Percentiles rank a stretch among this genome's conserved stretches.
These are phyloP conservation scores for Gonatopus flavifemur DNA, from an alignment of 1,140 invertebrate species.

Conservation along the genomic window DNA sequence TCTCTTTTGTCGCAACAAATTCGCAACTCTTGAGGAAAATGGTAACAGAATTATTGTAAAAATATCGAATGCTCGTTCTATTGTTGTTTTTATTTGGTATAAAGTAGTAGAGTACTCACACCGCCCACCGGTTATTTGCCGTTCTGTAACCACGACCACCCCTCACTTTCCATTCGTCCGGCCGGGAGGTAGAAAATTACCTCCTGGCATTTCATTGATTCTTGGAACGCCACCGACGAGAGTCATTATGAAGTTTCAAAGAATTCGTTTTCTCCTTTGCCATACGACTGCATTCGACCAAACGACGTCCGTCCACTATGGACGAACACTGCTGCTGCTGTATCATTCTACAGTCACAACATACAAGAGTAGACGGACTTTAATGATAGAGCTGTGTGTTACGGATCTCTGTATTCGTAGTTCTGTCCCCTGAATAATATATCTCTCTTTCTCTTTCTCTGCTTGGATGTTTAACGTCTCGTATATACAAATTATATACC, in stretches of 20 bases:
- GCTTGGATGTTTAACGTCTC: too few relatives aligned
- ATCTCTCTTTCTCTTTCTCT: too few relatives aligned
- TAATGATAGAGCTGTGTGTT: too few relatives aligned
- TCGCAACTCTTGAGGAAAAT: conserved; percentile 48
- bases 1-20: conserved; percentile 50
- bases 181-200: conserved; percentile 30
- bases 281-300: too few relatives aligned
- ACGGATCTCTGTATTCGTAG: too few relatives aligned
- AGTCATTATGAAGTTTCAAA: conserved; percentile 18
- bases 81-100: background rate
- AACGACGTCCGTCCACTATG: too few relatives aligned
- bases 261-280: conserved; percentile 12
- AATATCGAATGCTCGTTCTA: conserved; percentile 6
- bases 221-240: conserved; percentile 11
- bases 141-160: conserved; percentile 25
- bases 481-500: too few relatives aligned
- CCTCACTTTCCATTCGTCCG: background rate
- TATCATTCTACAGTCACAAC: too few relatives aligned
- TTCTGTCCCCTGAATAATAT: too few relatives aligned
- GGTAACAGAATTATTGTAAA: conserved; percentile 44
- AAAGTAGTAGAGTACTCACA: too few relatives aligned
- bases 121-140: conserved; percentile 11
- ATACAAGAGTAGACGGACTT: too few relatives aligned
- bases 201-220: conserved; percentile 26
- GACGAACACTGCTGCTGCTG: too few relatives aligned